Evolutionary conservation across 2,888 invertebrate species (phyloP).

Genomic region (Polia nebulosa): DNA sequence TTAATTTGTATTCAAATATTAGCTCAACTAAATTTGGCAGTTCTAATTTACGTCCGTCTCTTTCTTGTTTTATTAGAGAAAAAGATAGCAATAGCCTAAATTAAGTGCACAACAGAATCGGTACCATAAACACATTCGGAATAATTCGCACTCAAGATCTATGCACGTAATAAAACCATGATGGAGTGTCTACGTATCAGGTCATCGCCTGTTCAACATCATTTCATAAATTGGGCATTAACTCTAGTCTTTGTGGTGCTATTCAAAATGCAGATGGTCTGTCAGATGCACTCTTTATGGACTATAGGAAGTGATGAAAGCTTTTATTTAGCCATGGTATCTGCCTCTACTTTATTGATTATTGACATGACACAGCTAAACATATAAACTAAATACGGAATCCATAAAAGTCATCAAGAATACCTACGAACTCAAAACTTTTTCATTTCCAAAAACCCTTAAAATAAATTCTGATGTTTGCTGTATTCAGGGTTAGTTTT

Average conservation of each 20-base stretch:
- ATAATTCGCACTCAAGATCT: slow-evolving; percentile 43
- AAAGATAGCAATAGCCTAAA: too few species aligned
- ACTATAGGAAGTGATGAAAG: background rate
- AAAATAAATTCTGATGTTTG: slow-evolving; percentile 15
- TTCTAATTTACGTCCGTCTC: too few species aligned
- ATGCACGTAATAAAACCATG: slow-evolving; percentile 47
- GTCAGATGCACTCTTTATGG: slow-evolving; percentile 5
- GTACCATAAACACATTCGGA: slow-evolving; percentile 56
- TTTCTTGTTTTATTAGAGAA: too few species aligned
- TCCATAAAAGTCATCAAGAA: too few species aligned
- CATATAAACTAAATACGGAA: too few species aligned
- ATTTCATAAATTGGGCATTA: slow-evolving; percentile 8
- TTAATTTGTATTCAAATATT: too few species aligned
- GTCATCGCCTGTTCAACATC: slow-evolving; percentile 9
- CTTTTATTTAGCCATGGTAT: background rate
- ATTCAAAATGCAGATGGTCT: background rate
- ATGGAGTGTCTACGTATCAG: slow-evolving; percentile 38
- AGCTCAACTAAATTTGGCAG: too few species aligned
- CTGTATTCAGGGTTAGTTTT: slow-evolving; percentile 36
- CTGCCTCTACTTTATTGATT: background rate
- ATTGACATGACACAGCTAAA: background rate
- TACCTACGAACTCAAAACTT: too few species aligned
- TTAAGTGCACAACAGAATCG: too few species aligned
- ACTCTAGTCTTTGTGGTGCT: background rate
- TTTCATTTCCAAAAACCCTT: background rate